These are phyloP conservation scores for Bos javanicus DNA, from an alignment of 2,113 vertebrate species.

Conservation along the genomic window DNA sequence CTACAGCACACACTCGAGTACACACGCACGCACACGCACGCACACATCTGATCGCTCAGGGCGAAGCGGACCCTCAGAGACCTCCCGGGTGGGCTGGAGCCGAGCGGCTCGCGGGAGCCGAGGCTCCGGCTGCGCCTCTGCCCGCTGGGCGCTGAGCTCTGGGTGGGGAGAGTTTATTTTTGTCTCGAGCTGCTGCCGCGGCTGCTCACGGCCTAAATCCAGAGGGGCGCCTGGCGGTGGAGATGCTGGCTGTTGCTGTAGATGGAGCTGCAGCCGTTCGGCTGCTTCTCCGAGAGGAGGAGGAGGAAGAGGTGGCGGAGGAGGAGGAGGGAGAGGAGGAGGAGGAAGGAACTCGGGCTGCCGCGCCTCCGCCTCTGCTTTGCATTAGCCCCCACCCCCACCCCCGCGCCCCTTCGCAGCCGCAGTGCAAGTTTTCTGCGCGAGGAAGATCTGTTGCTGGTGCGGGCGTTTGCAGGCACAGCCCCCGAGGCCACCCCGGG, in stretches of 20 bases:
- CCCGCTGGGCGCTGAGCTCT: conserved; percentile 80
- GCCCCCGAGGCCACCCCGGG: conserved; percentile 49
- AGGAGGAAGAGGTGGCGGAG: not conserved
- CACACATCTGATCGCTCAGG: not conserved
- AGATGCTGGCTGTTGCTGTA: conserved; percentile 69
- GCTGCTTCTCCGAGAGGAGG: conserved; percentile 59
- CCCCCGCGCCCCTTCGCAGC: conserved; percentile 64
- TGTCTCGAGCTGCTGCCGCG: conserved; percentile 67
- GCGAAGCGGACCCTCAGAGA: conserved; percentile 27
- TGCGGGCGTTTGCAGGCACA: conserved; percentile 24
- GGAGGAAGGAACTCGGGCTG: conserved; percentile 51
- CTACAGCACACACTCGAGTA: not conserved
- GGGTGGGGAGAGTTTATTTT: conserved; percentile 88
- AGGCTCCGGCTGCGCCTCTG: conserved; percentile 44
- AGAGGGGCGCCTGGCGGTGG: conserved; percentile 66
- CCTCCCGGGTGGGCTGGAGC: conserved; percentile 19
- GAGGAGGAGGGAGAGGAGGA: not conserved
- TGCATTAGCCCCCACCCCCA: conserved; percentile 53
- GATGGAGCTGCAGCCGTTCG: conserved; percentile 70
- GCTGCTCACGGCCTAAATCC: conserved; percentile 74
- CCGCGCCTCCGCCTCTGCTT: conserved; percentile 65
- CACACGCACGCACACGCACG: not conserved
- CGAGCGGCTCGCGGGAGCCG: not conserved
- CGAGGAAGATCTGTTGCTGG: conserved; percentile 63
- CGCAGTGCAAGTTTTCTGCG: conserved; percentile 71